phyloP scores from a whole-genome alignment of 1,140 invertebrate genomes.

The Popillia japonica region DNA sequence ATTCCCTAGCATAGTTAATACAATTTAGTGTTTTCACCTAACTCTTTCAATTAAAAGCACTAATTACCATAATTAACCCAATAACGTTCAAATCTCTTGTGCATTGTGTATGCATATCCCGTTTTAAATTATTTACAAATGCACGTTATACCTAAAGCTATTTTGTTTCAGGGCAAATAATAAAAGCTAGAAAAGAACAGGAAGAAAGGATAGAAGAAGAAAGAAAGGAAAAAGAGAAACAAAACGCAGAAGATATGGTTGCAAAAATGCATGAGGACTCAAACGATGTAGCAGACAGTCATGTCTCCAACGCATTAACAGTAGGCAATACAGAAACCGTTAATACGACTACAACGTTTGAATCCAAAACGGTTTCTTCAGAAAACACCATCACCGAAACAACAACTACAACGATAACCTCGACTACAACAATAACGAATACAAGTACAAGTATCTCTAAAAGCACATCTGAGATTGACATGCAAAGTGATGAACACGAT shows the following conservation, averaged over 20 bases:
- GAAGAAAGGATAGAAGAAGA: slow-evolving; percentile 66
- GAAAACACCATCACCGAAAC: slow-evolving; percentile 45
- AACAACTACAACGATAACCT: slow-evolving; percentile 47
- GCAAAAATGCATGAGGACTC: slow-evolving; percentile 63
- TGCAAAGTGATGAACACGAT: slow-evolving; percentile 63
- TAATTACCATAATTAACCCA: too few species aligned
- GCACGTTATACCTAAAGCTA: not conserved
- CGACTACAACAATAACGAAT: slow-evolving; percentile 41
- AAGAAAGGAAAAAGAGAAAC: slow-evolving; percentile 63
- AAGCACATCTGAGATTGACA: slow-evolving; percentile 47
- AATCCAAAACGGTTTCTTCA: slow-evolving; percentile 47
- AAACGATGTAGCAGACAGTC: slow-evolving; percentile 15
- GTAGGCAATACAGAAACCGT: slow-evolving; percentile 47
- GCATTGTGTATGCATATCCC: too few species aligned
- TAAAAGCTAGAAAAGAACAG: slow-evolving; percentile 66
- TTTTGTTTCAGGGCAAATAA: slow-evolving; percentile 61
- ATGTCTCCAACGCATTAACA: slow-evolving; percentile 23
- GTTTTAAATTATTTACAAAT: not conserved
- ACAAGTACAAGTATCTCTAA: slow-evolving; percentile 1
- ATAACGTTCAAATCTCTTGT: too few species aligned
- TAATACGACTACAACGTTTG: slow-evolving; percentile 47
- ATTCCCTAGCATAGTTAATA: too few species aligned
- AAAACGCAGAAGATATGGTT: slow-evolving; percentile 67
- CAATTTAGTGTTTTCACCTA: too few species aligned
- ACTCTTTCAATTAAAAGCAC: too few species aligned